phyloP scores from a whole-genome alignment of 1,140 invertebrate species.

The Medauroidea extradentata region DNA sequence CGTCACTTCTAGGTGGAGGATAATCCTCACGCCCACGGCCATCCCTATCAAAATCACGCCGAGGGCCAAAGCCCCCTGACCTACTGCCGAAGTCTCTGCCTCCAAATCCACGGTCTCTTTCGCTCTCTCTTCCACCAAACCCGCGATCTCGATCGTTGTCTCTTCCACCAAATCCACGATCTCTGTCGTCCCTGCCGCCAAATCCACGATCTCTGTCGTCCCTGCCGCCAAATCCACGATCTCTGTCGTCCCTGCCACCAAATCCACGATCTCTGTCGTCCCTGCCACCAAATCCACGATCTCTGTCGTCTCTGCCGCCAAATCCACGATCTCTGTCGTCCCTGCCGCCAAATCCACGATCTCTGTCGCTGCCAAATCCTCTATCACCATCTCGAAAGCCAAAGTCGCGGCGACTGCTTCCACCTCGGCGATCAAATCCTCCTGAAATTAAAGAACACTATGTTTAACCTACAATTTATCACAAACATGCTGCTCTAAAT shows the following conservation, averaged over 20 bases:
- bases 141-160: conserved; percentile 25
- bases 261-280: conserved; percentile 14
- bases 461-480: no score
- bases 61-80: conserved; percentile 37
- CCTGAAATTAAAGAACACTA: not conserved
- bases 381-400: conserved; percentile 28
- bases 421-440: conserved; percentile 2
- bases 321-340: conserved; percentile 28
- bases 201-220: conserved; percentile 33
- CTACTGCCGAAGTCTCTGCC: conserved; percentile 29
- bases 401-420: conserved; percentile 11
- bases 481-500: no score
- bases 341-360: conserved; percentile 20
- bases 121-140: conserved; percentile 24
- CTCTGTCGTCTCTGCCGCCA: conserved; percentile 17
- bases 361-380: conserved; percentile 20
- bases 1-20: no score
- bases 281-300: conserved; percentile 7
- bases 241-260: conserved; percentile 19
- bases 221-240: conserved; percentile 21
- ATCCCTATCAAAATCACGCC: conserved; percentile 42
- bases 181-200: conserved; percentile 24
- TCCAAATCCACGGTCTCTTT: conserved; percentile 29
- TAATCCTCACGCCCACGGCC: conserved; percentile 23
- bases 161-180: conserved; percentile 21